phyloP scores from a whole-genome alignment of 2,797 vertebrate species.

The Clarias pachynema region DNA sequence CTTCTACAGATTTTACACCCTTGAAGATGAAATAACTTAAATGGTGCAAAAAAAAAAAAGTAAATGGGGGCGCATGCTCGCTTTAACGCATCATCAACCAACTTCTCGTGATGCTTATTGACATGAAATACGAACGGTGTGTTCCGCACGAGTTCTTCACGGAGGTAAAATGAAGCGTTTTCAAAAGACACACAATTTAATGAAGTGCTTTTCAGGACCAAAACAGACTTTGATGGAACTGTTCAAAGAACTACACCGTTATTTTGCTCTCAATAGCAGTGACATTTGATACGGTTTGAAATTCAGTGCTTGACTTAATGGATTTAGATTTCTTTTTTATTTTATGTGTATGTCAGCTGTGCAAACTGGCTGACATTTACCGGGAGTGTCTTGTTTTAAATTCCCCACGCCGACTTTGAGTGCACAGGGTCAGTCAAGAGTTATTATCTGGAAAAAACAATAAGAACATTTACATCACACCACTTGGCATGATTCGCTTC shows the following conservation, averaged over 20 bases:
- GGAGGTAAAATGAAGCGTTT: background rate
- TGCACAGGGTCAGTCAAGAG: background rate
- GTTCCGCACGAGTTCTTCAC: background rate
- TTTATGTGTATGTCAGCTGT: slow-evolving; percentile 9
- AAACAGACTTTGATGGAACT: slow-evolving; percentile 11
- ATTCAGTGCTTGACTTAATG: slow-evolving; percentile 12
- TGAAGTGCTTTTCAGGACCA: background rate
- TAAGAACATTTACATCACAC: background rate
- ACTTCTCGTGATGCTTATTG: too few relatives aligned
- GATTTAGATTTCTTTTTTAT: background rate
- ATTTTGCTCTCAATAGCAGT: slow-evolving; percentile 3
- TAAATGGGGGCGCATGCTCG: background rate
- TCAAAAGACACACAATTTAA: background rate
- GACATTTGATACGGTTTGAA: slow-evolving; percentile 33
- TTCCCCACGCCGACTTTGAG: background rate
- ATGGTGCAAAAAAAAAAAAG: background rate
- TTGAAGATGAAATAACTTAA: background rate
- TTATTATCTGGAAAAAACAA: background rate
- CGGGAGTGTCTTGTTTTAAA: background rate
- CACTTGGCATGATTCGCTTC: background rate
- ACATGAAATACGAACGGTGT: background rate
- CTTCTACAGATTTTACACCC: background rate
- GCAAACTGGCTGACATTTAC: slow-evolving; percentile 28
- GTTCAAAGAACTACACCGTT: slow-evolving; percentile 5
- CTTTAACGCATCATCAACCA: background rate